Evolutionary conservation across 2,888 invertebrate genomes (phyloP).

Genomic region (Ochropleura plecta): DNA sequence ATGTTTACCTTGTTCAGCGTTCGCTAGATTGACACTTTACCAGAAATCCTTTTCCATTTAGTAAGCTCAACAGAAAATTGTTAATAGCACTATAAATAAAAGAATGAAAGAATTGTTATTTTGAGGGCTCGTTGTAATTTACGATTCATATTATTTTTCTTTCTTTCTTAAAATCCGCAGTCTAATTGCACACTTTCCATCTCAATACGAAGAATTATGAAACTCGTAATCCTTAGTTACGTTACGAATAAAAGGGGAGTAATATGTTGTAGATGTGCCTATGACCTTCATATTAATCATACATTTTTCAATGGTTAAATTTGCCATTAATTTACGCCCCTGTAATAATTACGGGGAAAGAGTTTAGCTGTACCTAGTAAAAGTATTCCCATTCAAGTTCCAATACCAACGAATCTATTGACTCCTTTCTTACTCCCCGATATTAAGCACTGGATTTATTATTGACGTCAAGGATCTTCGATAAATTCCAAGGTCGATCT

Average conservation of each 20-base stretch:
- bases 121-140: too few relatives aligned
- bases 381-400: background rate
- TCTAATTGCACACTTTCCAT: too few relatives aligned
- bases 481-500: slow-evolving; percentile 9
- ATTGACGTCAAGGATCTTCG: background rate
- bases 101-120: too few relatives aligned
- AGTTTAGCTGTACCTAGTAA: background rate
- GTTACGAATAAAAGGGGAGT: background rate
- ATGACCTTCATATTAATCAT: background rate
- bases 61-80: background rate
- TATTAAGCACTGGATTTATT: background rate
- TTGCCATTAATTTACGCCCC: background rate
- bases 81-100: too few relatives aligned
- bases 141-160: too few relatives aligned
- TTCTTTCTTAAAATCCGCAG: too few relatives aligned
- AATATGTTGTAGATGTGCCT: background rate
- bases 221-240: too few relatives aligned
- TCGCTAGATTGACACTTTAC: background rate
- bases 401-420: background rate
- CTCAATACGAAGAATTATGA: too few relatives aligned
- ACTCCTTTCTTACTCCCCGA: too few relatives aligned
- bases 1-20: background rate
- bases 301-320: background rate
- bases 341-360: background rate
- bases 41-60: background rate